A percentile compares a stretch with the other conserved stretches of the same genome.
Conservation (phyloP, 1,140 invertebrate genomes). For the Portunus trituberculatus region DNA sequence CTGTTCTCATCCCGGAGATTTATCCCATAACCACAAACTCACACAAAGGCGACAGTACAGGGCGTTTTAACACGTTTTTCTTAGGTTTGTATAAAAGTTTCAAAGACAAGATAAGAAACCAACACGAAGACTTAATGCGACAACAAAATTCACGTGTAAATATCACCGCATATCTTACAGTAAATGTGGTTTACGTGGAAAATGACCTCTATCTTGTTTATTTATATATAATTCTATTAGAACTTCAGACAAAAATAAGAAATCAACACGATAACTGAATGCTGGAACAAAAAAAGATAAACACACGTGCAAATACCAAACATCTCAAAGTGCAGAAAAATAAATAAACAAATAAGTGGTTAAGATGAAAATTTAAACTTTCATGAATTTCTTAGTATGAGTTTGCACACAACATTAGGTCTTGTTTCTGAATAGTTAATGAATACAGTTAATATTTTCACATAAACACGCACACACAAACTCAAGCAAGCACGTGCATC, state of each 20-base stretch:
- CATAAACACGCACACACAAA: background rate
- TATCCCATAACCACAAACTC: too few relatives aligned
- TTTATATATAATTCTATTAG: conserved; percentile 6
- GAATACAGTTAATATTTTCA: background rate
- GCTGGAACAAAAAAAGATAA: background rate
- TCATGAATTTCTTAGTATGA: background rate
- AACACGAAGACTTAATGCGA: background rate
- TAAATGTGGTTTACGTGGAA: background rate
- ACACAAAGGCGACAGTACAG: too few relatives aligned
- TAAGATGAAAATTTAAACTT: background rate
- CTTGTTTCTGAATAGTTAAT: background rate
- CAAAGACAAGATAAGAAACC: conserved; percentile 9
- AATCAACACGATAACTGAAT: too few relatives aligned
- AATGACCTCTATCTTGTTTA: background rate
- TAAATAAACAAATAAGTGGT: background rate
- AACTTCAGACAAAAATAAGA: background rate
- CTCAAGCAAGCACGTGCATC: background rate
- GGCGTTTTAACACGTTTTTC: background rate
- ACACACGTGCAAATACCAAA: background rate
- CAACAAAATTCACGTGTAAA: background rate
- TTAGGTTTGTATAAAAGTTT: background rate
- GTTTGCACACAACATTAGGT: background rate
- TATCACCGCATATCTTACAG: background rate
- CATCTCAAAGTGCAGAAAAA: background rate
- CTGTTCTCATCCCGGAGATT: too few relatives aligned